Evolutionary conservation across 2,888 invertebrate genomes (phyloP).

Genomic region (Amorpha juglandis): DNA sequence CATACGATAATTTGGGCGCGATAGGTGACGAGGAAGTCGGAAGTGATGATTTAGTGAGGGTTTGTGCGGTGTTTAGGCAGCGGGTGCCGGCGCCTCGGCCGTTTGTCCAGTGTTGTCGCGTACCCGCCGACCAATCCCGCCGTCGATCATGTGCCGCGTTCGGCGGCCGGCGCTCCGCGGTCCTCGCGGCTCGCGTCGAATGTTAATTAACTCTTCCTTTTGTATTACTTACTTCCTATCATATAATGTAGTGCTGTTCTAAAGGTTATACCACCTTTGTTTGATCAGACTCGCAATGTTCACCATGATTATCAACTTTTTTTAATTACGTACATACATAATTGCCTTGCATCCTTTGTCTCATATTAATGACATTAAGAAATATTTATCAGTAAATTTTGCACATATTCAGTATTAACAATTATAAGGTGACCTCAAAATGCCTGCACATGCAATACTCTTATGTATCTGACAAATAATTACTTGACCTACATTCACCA

Average conservation of each 20-base stretch:
- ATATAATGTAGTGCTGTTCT: slow-evolving; percentile 45
- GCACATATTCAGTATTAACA: slow-evolving; percentile 31
- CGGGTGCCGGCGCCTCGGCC: slow-evolving; percentile 40
- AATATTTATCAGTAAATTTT: slow-evolving; percentile 11
- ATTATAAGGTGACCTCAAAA: slow-evolving; percentile 53
- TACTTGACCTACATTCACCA: slow-evolving; percentile 56
- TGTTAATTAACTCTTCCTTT: slow-evolving; percentile 79
- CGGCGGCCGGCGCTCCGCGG: slow-evolving; percentile 52
- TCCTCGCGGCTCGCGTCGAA: slow-evolving; percentile 61
- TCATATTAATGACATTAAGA: slow-evolving; percentile 6
- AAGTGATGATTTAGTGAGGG: slow-evolving; percentile 2
- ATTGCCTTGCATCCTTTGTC: background rate
- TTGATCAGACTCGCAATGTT: slow-evolving; percentile 28
- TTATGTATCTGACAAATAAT: slow-evolving; percentile 53
- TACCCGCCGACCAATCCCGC: slow-evolving; percentile 21
- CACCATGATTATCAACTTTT: slow-evolving; percentile 4
- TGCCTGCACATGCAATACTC: slow-evolving; percentile 48
- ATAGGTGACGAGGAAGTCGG: slow-evolving; percentile 2
- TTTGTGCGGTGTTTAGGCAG: slow-evolving; percentile 38
- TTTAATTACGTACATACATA: slow-evolving; percentile 6
- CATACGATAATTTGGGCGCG: slow-evolving; percentile 28
- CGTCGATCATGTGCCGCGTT: slow-evolving; percentile 60
- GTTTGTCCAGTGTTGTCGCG: slow-evolving; percentile 44
- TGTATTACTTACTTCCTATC: slow-evolving; percentile 73
- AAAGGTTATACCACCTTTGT: slow-evolving; percentile 37